Evolutionary conservation across 2,113 vertebrate genomes (phyloP).

Genomic region (Sylvicapra grimmia): DNA sequence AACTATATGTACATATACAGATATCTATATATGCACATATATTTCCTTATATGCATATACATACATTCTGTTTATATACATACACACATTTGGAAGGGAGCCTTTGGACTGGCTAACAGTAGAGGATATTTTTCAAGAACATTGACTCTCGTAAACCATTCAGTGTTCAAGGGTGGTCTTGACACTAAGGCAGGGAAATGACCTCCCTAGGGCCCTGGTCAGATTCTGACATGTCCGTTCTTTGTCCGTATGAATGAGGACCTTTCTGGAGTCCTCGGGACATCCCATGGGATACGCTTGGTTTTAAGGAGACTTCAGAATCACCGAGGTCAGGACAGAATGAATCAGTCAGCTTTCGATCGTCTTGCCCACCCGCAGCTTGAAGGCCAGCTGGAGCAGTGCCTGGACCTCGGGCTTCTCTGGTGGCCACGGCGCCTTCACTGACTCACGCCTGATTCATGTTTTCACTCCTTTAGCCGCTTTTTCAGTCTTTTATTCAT

Average conservation of each 20-base stretch:
- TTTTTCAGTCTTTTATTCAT: no score
- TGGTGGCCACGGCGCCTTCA: neutral
- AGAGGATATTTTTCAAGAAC: neutral
- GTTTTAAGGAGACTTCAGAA: neutral
- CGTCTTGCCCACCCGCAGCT: neutral
- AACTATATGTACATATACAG: accelerated
- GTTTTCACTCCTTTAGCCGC: neutral
- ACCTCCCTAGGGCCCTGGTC: neutral
- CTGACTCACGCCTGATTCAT: neutral
- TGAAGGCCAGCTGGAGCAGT: neutral
- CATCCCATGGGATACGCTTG: neutral
- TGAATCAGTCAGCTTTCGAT: neutral
- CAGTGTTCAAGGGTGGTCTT: neutral
- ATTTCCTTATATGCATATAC: no score
- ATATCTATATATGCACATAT: accelerated
- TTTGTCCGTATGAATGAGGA: neutral
- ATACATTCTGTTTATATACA: no score
- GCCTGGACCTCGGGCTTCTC: neutral
- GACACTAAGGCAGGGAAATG: neutral
- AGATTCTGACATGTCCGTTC: neutral
- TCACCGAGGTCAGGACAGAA: neutral
- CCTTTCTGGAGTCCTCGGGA: neutral
- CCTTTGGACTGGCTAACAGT: neutral
- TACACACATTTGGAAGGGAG: neutral
- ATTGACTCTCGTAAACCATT: neutral